Evolutionary conservation across 2,797 vertebrate species (phyloP).

Genomic region (Acipenser transmontanus): DNA sequence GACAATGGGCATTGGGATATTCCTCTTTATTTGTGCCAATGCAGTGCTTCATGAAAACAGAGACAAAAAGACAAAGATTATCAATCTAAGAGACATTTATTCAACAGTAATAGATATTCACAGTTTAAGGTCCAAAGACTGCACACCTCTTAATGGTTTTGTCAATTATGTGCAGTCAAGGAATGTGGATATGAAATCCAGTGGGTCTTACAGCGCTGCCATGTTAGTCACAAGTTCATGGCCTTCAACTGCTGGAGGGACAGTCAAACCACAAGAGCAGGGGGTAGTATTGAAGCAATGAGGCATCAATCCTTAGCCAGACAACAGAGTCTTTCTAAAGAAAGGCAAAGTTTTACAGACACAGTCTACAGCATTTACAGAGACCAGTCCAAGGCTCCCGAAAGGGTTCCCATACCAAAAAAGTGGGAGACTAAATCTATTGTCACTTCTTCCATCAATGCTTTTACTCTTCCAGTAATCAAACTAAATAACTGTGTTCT

Average conservation of each 20-base stretch:
- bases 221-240: conserved; percentile 72
- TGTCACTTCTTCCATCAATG: conserved; percentile 78
- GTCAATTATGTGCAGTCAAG: conserved; percentile 76
- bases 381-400: conserved; percentile 60
- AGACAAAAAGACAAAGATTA: conserved; percentile 95
- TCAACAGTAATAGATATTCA: conserved; percentile 95
- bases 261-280: conserved; percentile 35
- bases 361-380: conserved; percentile 86
- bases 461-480: conserved; percentile 82
- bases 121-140: conserved; percentile 79
- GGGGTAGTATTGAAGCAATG: conserved; percentile 35
- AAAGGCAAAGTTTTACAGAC: conserved; percentile 71
- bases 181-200: conserved; percentile 63
- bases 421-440: conserved; percentile 78
- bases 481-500: conserved; percentile 74
- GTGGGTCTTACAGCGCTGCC: conserved; percentile 45
- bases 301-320: conserved; percentile 47
- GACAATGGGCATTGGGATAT: conserved; percentile 97
- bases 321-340: conserved; percentile 52
- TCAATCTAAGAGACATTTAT: conserved; percentile 93
- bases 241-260: conserved; percentile 60
- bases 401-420: conserved; percentile 47
- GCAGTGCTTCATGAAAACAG: conserved; percentile 93
- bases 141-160: conserved; percentile 78
- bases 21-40: conserved; percentile 96